These are phyloP conservation scores for Zaprionus camerounensis DNA, from an alignment of 1,140 invertebrate species.

Conservation along the genomic window DNA sequence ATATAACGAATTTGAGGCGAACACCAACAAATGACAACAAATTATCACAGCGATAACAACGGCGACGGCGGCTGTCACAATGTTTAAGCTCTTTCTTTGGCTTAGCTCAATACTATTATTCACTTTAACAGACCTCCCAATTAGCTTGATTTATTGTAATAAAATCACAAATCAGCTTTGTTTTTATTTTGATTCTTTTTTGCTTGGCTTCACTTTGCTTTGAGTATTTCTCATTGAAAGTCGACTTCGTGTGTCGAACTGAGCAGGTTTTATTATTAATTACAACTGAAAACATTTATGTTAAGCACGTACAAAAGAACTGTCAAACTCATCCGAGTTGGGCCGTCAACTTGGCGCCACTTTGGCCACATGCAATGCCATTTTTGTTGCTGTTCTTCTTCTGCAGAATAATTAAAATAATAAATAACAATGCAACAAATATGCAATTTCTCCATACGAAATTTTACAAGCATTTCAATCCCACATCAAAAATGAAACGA, in stretches of 20 bases:
- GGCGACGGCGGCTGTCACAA: slow-evolving; percentile 47
- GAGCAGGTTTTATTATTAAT: slow-evolving; percentile 50
- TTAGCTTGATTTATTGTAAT: slow-evolving; percentile 63
- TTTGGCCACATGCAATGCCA: slow-evolving; percentile 60
- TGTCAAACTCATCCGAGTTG: slow-evolving; percentile 66
- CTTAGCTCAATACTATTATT: slow-evolving; percentile 56
- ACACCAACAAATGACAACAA: slow-evolving; percentile 39
- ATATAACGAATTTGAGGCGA: slow-evolving; percentile 33
- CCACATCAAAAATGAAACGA: slow-evolving; percentile 18
- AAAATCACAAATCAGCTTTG: slow-evolving; percentile 8
- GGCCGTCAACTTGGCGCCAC: slow-evolving; percentile 65
- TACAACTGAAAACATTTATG: slow-evolving; percentile 50
- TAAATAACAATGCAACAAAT: slow-evolving; percentile 60
- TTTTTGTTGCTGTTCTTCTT: slow-evolving; percentile 34
- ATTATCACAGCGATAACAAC: slow-evolving; percentile 26
- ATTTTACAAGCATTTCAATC: slow-evolving; percentile 52
- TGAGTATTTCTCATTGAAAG: slow-evolving; percentile 11
- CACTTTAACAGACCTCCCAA: slow-evolving; percentile 64
- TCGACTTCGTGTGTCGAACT: slow-evolving; percentile 9
- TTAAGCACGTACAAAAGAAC: slow-evolving; percentile 59
- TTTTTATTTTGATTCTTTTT: slow-evolving; percentile 13
- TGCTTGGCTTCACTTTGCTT: neutral
- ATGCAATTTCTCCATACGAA: slow-evolving; percentile 38
- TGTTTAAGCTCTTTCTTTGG: slow-evolving; percentile 47
- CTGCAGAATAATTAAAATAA: slow-evolving; percentile 64